phyloP scores from a whole-genome alignment of 2,888 invertebrate genomes.

The Conistra vaccinii region DNA sequence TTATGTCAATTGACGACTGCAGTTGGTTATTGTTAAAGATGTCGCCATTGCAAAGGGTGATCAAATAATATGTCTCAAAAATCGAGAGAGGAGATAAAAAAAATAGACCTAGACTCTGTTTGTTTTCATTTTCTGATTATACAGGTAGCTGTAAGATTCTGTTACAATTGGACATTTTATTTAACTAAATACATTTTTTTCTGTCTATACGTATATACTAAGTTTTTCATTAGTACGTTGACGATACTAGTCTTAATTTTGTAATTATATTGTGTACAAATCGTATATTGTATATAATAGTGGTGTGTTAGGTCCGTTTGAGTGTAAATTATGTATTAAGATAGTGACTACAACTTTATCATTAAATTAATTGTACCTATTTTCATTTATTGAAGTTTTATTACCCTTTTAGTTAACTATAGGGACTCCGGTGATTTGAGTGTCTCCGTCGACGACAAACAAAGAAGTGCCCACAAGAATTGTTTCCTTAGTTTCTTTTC shows the following conservation, averaged over 20 bases:
- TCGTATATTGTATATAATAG: slow-evolving; percentile 69
- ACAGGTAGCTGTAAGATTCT: background rate
- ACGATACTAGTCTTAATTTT: slow-evolving; percentile 69
- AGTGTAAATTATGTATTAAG: slow-evolving; percentile 82
- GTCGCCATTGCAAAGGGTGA: background rate
- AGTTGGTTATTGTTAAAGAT: background rate
- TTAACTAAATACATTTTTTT: slow-evolving; percentile 11
- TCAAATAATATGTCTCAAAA: background rate
- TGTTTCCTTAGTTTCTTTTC: no score
- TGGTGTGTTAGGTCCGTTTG: slow-evolving; percentile 75
- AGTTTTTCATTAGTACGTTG: slow-evolving; percentile 56
- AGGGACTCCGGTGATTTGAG: background rate
- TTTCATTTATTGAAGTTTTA: slow-evolving; percentile 81
- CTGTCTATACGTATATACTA: slow-evolving; percentile 37
- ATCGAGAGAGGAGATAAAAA: background rate
- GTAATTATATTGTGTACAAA: slow-evolving; percentile 76
- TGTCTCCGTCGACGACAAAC: background rate
- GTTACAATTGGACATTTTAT: slow-evolving; percentile 27
- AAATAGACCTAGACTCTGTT: background rate
- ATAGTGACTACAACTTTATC: slow-evolving; percentile 78
- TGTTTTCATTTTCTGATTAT: background rate
- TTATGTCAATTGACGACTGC: background rate
- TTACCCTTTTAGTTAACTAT: slow-evolving; percentile 32
- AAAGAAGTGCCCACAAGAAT: background rate
- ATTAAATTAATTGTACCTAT: slow-evolving; percentile 89